Percentiles rank a stretch among this genome's conserved stretches.
Conservation (phyloP, 2,113 vertebrate species). For the Heptranchias perlo region DNA sequence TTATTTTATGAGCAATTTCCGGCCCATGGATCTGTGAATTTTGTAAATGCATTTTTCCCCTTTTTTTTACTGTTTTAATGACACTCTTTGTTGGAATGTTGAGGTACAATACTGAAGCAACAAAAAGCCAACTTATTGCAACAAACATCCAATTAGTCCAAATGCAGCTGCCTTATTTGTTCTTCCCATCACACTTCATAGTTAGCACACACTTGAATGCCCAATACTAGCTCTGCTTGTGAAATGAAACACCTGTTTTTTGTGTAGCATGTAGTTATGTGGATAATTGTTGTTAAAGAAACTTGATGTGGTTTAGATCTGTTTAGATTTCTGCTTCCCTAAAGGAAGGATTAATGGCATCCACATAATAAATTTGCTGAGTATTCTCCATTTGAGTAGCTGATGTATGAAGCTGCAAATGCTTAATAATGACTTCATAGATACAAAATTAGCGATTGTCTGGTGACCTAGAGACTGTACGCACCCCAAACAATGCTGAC, state of each 20-base stretch:
- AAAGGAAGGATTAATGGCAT: slow-evolving; percentile 70
- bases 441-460: slow-evolving; percentile 70
- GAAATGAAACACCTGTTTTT: slow-evolving; percentile 87
- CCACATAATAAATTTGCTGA: slow-evolving; percentile 70
- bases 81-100: slow-evolving; percentile 37
- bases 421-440: slow-evolving; percentile 67
- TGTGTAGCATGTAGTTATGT: slow-evolving; percentile 77
- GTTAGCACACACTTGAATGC: slow-evolving; percentile 65
- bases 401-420: slow-evolving; percentile 72
- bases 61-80: slow-evolving; percentile 41
- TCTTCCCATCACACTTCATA: slow-evolving; percentile 71
- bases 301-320: slow-evolving; percentile 72
- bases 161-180: slow-evolving; percentile 80
- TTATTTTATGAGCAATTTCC: too few relatives aligned
- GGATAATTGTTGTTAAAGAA: slow-evolving; percentile 82
- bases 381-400: slow-evolving; percentile 67
- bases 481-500: slow-evolving; percentile 56
- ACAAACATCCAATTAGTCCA: slow-evolving; percentile 74
- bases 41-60: slow-evolving; percentile 37
- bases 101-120: slow-evolving; percentile 50
- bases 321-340: slow-evolving; percentile 71
- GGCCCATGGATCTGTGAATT: background rate
- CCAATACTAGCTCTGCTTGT: slow-evolving; percentile 72
- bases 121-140: slow-evolving; percentile 50
- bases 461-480: slow-evolving; percentile 61